Conservation (phyloP, 2,888 invertebrate species). For the Apamea anceps region DNA sequence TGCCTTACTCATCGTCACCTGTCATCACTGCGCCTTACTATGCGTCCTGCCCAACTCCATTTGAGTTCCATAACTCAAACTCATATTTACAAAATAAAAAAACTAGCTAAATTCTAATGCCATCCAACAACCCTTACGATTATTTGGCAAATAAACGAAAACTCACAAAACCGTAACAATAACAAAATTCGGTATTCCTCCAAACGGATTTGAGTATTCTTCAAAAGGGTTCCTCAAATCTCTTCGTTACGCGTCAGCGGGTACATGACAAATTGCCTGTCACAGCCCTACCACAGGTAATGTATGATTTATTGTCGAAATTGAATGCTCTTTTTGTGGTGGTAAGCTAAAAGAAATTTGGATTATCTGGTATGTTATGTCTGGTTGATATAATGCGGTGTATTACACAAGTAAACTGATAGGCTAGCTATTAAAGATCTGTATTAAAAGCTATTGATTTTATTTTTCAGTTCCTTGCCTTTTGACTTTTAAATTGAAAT, state of each 20-base stretch:
- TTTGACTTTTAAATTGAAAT: too few relatives aligned
- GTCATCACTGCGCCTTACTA: background rate
- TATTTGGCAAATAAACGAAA: slow-evolving; percentile 62
- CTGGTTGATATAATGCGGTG: background rate
- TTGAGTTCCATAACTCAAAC: background rate
- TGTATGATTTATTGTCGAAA: slow-evolving; percentile 85
- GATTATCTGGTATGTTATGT: slow-evolving; percentile 25
- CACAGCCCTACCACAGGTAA: slow-evolving; percentile 86
- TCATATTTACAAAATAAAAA: slow-evolving; percentile 27
- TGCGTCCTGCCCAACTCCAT: too few relatives aligned
- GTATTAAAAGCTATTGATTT: background rate
- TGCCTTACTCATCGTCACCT: too few relatives aligned
- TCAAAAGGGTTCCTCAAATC: slow-evolving; percentile 79
- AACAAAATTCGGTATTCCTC: slow-evolving; percentile 73
- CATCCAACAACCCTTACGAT: slow-evolving; percentile 29
- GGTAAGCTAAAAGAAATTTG: slow-evolving; percentile 47
- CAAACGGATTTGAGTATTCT: slow-evolving; percentile 72
- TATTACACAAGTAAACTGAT: background rate
- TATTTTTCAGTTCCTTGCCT: background rate
- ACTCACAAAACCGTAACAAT: slow-evolving; percentile 80
- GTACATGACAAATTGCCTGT: slow-evolving; percentile 88
- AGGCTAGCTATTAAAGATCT: background rate
- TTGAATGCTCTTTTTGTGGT: slow-evolving; percentile 56
- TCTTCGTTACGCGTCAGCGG: slow-evolving; percentile 82
- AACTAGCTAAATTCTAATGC: slow-evolving; percentile 26